Evolutionary conservation across 2,888 invertebrate genomes (phyloP).

Genomic region (Eudasyphora cyanicolor): DNA sequence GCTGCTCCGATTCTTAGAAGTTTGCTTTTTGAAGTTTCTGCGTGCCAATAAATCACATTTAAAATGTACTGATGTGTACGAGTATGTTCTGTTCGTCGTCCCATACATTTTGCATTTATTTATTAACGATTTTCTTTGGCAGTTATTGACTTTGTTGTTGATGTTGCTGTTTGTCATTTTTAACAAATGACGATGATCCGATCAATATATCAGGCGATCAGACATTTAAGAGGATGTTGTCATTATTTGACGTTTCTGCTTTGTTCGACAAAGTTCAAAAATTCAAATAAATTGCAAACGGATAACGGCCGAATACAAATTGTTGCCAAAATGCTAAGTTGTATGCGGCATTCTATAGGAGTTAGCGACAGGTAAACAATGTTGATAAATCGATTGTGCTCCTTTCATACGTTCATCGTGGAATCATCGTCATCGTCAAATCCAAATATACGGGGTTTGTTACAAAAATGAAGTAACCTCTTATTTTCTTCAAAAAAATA

Average conservation of each 20-base stretch:
- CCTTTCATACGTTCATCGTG: no score
- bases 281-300: no score
- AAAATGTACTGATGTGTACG: constrained; percentile 2
- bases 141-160: neutral
- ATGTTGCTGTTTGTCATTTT: constrained; percentile 15
- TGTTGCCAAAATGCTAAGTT: no score
- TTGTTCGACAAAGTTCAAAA: neutral
- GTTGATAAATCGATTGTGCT: no score
- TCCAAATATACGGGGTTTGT: no score
- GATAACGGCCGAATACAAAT: no score
- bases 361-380: no score
- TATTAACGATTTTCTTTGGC: neutral
- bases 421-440: no score
- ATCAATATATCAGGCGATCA: constrained; percentile 30
- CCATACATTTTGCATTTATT: neutral
- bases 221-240: constrained; percentile 20
- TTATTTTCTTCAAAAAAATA: no score
- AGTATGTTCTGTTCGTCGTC: neutral
- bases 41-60: constrained; percentile 60
- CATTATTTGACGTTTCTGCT: constrained; percentile 21
- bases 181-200: constrained; percentile 38
- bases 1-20: constrained; percentile 54
- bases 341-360: no score
- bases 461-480: no score
- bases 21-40: constrained; percentile 55